Percentiles rank a stretch among this genome's conserved stretches.
phyloP scores from a whole-genome alignment of 1,140 invertebrate species.

The Bombus pascuorum region DNA sequence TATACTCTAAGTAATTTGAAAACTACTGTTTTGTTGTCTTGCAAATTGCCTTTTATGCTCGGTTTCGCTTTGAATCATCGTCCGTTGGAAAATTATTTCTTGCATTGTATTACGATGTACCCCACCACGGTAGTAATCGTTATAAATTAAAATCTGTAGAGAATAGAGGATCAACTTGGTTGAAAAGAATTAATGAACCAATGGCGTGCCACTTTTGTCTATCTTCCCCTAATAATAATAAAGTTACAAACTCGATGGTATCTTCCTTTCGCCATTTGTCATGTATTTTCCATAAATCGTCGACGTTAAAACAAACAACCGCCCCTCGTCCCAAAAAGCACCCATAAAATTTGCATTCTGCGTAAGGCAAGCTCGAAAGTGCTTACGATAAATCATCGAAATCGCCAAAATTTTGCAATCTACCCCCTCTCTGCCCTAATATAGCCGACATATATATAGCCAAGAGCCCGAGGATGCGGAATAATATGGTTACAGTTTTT shows the following conservation, averaged over 20 bases:
- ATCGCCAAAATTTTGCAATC: background rate
- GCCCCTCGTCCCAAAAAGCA: background rate
- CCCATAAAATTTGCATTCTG: conserved; percentile 17
- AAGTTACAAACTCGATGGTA: background rate
- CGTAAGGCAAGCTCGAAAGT: background rate
- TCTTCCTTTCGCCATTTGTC: background rate
- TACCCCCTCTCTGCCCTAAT: background rate
- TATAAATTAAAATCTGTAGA: no score
- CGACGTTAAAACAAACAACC: background rate
- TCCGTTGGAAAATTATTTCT: background rate
- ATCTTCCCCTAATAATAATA: background rate
- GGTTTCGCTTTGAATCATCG: background rate
- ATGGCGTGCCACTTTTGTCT: background rate
- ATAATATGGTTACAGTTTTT: conserved; percentile 1
- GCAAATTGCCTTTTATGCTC: background rate
- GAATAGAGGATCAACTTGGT: no score
- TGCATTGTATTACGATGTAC: background rate
- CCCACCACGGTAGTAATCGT: no score
- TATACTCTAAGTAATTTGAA: background rate
- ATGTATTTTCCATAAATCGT: background rate
- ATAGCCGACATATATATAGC: background rate
- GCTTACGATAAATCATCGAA: conserved; percentile 2
- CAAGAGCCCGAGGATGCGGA: background rate
- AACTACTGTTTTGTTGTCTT: background rate
- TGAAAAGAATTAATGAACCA: no score